Evolutionary conservation across 2,113 vertebrate species (phyloP).

Genomic region (Poicephalus gulielmi): DNA sequence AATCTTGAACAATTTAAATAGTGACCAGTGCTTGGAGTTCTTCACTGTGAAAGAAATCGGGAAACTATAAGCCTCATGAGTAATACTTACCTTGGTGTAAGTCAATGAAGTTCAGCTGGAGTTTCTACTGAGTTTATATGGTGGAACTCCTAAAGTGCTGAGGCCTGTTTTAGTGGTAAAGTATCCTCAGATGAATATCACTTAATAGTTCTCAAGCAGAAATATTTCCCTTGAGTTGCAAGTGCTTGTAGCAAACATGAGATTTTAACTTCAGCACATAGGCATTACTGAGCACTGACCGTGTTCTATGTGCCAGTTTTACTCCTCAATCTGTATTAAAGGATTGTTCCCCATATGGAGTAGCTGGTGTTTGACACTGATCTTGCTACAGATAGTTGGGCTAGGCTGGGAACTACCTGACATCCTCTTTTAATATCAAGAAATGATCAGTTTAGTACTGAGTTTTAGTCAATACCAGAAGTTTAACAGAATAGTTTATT

Average conservation of each 20-base stretch:
- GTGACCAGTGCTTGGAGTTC: neutral
- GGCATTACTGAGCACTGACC: neutral
- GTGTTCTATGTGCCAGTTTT: fast-evolving
- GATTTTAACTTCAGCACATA: neutral
- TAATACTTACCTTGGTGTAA: neutral
- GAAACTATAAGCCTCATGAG: neutral
- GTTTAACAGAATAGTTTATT: neutral
- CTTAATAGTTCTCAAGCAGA: neutral
- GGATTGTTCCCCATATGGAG: neutral
- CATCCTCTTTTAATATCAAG: neutral
- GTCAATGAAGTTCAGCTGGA: neutral
- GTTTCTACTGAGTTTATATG: neutral
- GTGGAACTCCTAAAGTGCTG: neutral
- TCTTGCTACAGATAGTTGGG: neutral
- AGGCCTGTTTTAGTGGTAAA: neutral
- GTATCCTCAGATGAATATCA: neutral
- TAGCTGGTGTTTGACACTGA: neutral
- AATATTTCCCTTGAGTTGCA: neutral
- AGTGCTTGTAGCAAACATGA: neutral
- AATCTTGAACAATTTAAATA: neutral
- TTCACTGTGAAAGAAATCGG: neutral
- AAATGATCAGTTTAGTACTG: neutral
- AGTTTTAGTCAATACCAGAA: neutral
- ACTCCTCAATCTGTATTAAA: neutral
- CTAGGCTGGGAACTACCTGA: neutral